Evolutionary conservation across 1,140 invertebrate genomes (phyloP), one percentile per base, ranked within the genome.

Genomic region (Battus philenor): DNA sequence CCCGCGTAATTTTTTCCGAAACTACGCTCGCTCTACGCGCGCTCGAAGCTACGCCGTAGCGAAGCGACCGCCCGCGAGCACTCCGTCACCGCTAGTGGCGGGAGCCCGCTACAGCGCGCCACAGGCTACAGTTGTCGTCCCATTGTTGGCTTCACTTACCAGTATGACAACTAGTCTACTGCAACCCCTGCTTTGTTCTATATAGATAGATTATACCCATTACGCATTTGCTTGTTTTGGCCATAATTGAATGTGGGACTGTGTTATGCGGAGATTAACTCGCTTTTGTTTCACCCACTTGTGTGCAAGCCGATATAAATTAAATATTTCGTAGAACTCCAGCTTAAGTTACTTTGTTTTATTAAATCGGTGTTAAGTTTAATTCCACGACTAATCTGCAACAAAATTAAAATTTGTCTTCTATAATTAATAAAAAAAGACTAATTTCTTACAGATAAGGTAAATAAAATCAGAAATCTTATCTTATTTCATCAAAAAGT

Each of bases 201-300:
- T 10, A 10, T 24, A 24, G 46, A 22, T 9, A 32, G 17, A 41
- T 9, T 34, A 43, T 49, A 44, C 41, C 52, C 34, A 60, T 66
- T 63, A 54, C 49, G 44, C 44, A 62, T 58, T 60, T 47, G 30
- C 55, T 49, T 49, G 57, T 63, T 65, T 57, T 36, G 47, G 48
- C 44, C 46, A 59, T 68, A 74, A 74, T 65, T 64, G 54, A 69
- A 67, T 61, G 53, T 57, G 57, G 55, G 43, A 44, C 47, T 38
- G 52, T 50, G 54, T 59, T 59, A 53, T 43, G 50, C 52, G 50
- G 46, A 57, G 54, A 65, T 62, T 61, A 65, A 53, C 44, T 38
- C 33, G 29, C 50, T 50, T 59, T 69, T 64, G 52, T 60, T 56
- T 60, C 39, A 55, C 44, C 55, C 47, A 50, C 18, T 62, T 56